These are phyloP conservation scores for Anarrhichthys ocellatus DNA, from an alignment of 2,113 vertebrate species.

Conservation along the genomic window DNA sequence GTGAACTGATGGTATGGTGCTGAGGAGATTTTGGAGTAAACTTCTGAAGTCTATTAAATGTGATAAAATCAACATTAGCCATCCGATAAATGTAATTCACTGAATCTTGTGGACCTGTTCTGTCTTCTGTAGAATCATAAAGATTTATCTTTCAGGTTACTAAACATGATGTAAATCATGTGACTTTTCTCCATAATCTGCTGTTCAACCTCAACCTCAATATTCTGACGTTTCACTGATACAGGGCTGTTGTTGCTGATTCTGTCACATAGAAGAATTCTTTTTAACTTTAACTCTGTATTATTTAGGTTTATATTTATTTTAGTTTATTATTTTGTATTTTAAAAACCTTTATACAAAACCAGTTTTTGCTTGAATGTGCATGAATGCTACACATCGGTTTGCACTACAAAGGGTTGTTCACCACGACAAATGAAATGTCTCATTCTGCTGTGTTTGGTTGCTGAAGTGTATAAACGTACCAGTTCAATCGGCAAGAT, in stretches of 20 bases:
- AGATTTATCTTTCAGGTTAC: no score
- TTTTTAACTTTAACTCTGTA: background rate
- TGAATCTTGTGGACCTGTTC: background rate
- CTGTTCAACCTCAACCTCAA: background rate
- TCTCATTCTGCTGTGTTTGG: rapidly evolving
- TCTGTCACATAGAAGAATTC: background rate
- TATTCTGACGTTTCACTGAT: background rate
- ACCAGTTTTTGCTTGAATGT: background rate
- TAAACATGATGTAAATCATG: background rate
- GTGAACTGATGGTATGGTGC: background rate
- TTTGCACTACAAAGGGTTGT: constrained; percentile 6
- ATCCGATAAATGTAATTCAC: background rate
- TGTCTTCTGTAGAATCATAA: background rate
- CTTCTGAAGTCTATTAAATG: background rate
- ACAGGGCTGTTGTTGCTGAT: background rate
- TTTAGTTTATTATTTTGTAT: background rate
- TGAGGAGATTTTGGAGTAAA: background rate
- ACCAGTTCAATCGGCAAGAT: background rate
- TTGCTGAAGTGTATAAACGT: background rate
- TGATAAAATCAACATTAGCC: background rate
- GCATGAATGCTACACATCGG: background rate
- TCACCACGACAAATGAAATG: background rate
- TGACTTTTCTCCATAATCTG: background rate
- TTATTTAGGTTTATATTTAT: background rate
- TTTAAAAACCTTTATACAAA: background rate